Evolutionary conservation across 2,113 vertebrate species (phyloP), one percentile per base, ranked within the genome.

Genomic region (Piprites chloris): DNA sequence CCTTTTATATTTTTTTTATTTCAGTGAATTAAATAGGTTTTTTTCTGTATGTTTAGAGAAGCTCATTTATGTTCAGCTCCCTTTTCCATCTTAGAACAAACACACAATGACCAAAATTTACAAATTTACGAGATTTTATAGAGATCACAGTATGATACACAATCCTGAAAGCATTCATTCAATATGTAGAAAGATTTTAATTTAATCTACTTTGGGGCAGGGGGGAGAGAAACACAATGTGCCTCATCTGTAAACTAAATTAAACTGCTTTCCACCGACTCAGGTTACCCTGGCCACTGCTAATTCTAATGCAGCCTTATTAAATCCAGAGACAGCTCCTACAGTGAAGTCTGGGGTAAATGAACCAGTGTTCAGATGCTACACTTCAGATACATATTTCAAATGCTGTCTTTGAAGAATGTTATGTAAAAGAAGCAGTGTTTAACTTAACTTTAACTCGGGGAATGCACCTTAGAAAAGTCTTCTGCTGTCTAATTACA

Each of bases 191-290:
- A 90, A 90, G 73, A 83, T 79, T 89, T 89, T 79, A 8, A 83
- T 83, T 89, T 76, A 35, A 85, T 65, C 55, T 91, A 21, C 46
- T 82, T 47, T 10, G 26, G 20, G 32, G 35, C 32, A 47, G 13
- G 12, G 6, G 5, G 4, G 12, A 50, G 23, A 74, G 23, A 87
- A 22, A 58, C 11, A 90, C 49, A 58, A 41, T 52, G 35, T 91
- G 42, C 27, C 35, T 91, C 55, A 35, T 74, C 74, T 44, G 89
- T 71, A 85, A 56, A 33, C 23, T 55, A 77, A 73, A 91, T 95
- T 87, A 95, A 96, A 95, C 80, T 80, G 85, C 67, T 94, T 81
- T 94, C 93, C 81, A 87, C 94, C 89, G 84, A 77, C 81, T 91
- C 53, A 26, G n/a, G 56, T 95, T 96, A 95, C 66, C 42, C 80